Conservation (phyloP, 2,888 invertebrate genomes). For the Drosophila anomalata region DNA sequence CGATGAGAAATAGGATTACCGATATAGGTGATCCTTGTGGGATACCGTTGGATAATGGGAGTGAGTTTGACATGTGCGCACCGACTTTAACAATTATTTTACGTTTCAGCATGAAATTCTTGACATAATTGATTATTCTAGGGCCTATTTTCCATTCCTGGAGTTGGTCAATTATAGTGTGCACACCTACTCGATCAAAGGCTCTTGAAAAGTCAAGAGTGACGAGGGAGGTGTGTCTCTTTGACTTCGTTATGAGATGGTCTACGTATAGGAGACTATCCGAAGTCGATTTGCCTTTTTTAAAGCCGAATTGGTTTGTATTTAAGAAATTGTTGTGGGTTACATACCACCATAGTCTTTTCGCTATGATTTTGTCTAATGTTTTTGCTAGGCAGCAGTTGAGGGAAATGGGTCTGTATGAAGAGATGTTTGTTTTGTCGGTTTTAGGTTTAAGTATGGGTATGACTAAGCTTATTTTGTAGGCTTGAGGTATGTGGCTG, state of each 20-base stretch:
- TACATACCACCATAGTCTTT: constrained; percentile 2
- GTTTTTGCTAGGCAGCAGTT: not conserved
- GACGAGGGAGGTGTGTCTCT: not conserved
- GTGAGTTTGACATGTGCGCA: no score
- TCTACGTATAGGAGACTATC: no score
- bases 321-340: no score
- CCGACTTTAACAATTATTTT: no score
- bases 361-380: constrained; percentile 7
- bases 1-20: no score
- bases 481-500: constrained; percentile 9
- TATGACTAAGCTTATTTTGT: constrained; percentile 6
- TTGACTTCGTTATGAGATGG: not conserved
- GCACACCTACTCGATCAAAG: not conserved
- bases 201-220: constrained; percentile 1
- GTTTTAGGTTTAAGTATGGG: constrained; percentile 3
- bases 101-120: not conserved
- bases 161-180: constrained; percentile 6
- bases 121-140: constrained; percentile 6
- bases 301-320: no score
- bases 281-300: no score
- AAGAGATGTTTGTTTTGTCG: constrained; percentile 1
- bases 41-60: no score
- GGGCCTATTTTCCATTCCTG: constrained; percentile 4
- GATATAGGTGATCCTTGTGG: no score
- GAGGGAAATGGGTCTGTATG: not conserved